A percentile compares a stretch with the other conserved stretches of the same genome.
These are phyloP conservation scores for Cephus pygmeus DNA, from an alignment of 2,888 invertebrate species.

Conservation along the genomic window DNA sequence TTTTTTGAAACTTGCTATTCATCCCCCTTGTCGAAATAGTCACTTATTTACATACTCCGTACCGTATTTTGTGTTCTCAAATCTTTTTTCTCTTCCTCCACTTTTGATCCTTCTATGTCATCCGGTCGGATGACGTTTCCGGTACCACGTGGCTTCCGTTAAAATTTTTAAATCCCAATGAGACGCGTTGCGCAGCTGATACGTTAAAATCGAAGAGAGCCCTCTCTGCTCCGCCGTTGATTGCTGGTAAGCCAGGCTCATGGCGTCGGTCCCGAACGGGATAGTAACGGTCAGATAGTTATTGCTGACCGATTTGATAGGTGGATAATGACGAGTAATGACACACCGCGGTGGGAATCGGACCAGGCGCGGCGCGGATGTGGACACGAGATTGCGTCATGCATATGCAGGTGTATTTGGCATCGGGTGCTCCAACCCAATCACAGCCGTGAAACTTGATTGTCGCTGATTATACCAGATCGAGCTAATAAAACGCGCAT, in stretches of 20 bases:
- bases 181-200: too few relatives aligned
- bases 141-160: too few relatives aligned
- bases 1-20: too few relatives aligned
- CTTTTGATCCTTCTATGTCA: too few relatives aligned
- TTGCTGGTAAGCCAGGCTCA: slow-evolving; percentile 29
- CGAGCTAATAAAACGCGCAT: slow-evolving; percentile 56
- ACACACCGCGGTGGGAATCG: slow-evolving; percentile 54
- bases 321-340: slow-evolving; percentile 64
- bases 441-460: slow-evolving; percentile 63
- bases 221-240: slow-evolving; percentile 15
- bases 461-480: slow-evolving; percentile 59
- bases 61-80: too few relatives aligned
- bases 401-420: slow-evolving; percentile 64
- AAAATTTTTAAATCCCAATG: too few relatives aligned
- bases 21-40: too few relatives aligned
- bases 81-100: too few relatives aligned
- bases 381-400: slow-evolving; percentile 63
- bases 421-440: slow-evolving; percentile 52
- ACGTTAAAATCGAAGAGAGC: too few relatives aligned
- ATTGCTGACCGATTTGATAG: slow-evolving; percentile 62
- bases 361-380: slow-evolving; percentile 39
- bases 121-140: too few relatives aligned
- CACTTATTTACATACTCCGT: too few relatives aligned
- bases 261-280: background rate
- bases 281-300: slow-evolving; percentile 49